Evolutionary conservation across 2,888 invertebrate genomes (phyloP).

Genomic region (Oscheius sp.): DNA sequence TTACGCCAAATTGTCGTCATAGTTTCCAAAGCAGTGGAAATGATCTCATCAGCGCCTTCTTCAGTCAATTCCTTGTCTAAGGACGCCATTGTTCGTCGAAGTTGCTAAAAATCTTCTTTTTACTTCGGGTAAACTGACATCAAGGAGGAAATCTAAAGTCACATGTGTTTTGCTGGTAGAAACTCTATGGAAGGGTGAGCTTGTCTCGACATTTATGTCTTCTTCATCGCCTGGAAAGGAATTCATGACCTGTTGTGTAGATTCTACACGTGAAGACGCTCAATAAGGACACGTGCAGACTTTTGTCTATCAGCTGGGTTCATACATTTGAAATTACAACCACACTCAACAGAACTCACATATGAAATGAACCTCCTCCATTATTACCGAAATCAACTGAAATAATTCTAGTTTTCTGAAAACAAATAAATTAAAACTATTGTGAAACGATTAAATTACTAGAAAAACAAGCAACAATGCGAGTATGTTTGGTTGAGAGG

Average conservation of each 20-base stretch:
- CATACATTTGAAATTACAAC: neutral
- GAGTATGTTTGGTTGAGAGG: neutral
- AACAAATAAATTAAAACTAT: too few species aligned
- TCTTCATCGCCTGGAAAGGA: conserved; percentile 7
- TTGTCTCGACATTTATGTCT: neutral
- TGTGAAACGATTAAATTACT: neutral
- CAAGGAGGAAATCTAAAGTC: neutral
- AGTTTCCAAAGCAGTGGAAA: conserved; percentile 33
- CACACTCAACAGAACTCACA: conserved; percentile 1
- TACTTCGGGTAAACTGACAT: neutral
- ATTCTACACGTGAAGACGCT: conserved; percentile 6
- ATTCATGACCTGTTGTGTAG: neutral
- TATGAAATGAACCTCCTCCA: neutral
- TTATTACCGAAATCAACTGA: neutral
- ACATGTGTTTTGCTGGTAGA: neutral
- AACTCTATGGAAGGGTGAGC: conserved; percentile 1
- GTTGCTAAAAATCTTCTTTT: neutral
- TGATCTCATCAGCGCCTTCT: conserved; percentile 7
- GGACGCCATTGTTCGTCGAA: conserved; percentile 13
- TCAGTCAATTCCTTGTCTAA: neutral
- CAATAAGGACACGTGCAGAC: conserved; percentile 5
- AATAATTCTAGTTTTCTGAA: neutral
- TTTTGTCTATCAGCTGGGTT: neutral
- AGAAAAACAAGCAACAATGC: neutral
- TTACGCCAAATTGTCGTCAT: conserved; percentile 60